These are phyloP conservation scores for Orthosia gracilis DNA, from an alignment of 2,888 invertebrate species.

Conservation along the genomic window DNA sequence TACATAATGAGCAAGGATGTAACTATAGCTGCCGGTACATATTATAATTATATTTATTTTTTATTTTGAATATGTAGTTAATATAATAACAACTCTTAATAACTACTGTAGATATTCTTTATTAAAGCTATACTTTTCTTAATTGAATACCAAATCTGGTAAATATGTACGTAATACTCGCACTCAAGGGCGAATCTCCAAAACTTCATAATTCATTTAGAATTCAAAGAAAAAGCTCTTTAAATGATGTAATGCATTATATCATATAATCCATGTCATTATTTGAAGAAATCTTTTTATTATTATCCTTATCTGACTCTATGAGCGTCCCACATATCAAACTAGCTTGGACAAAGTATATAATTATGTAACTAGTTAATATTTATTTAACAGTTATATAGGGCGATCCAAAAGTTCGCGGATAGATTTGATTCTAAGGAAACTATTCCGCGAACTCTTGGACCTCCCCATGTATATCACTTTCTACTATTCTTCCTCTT, in stretches of 20 bases:
- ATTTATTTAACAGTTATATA: no score
- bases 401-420: background rate
- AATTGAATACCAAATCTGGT: slow-evolving; percentile 22
- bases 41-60: slow-evolving; percentile 11
- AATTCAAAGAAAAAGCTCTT: background rate
- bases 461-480: no score
- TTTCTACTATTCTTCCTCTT: background rate
- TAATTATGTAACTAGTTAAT: no score
- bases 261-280: background rate
- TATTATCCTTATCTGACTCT: background rate
- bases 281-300: background rate
- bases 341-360: no score
- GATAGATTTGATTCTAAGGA: no score
- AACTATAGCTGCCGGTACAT: slow-evolving; percentile 24
- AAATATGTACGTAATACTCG: slow-evolving; percentile 1
- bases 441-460: no score
- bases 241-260: no score
- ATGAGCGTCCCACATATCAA: background rate
- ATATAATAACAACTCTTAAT: slow-evolving; percentile 29
- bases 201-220: background rate
- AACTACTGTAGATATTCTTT: slow-evolving; percentile 54
- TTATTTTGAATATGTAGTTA: slow-evolving; percentile 8
- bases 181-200: background rate
- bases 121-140: slow-evolving; percentile 65
- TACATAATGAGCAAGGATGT: slow-evolving; percentile 41